Base-by-base conservation (phyloP, 2,797 vertebrate genomes). In the Lepidocolaptes lacrymiger region DNA sequence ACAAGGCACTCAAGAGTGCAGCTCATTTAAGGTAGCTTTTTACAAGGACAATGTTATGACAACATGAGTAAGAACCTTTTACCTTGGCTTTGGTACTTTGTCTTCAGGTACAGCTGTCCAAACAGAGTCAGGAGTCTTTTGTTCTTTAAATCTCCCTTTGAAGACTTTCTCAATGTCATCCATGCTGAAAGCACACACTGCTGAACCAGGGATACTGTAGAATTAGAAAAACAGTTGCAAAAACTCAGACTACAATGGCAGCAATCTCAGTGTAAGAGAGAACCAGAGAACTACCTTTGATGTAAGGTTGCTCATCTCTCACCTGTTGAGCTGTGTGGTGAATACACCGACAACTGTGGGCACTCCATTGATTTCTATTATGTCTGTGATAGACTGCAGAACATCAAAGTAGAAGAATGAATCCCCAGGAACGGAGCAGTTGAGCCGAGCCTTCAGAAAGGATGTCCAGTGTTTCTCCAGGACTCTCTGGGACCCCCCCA, bases 331-430 rank as follows among this genome's bases (percentile, higher is more conserved):
- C 98, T 99, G 99, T 1, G 99, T 99, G 94, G 99, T 99, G 95
- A 99, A 99, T 81, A 99, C 99, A 1, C 99, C 99, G 0, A 99
- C 98, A 78, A 99, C 98, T 0, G 98, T 99, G 46, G 99, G 99
- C 69, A 99, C 95, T 5, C 99, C 99, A n/a, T 98, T 98, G 97
- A 99, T 99, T 96, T 98, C 84, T 94, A 99, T 98, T 92, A 99
- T 99, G 97, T 99, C 99, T 10, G 99, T 99, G 97, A 99, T 98
- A 71, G 99, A 99, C 98, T 99, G 99, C 46, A 99, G 98, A 43
- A 99, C 99, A 73, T 99, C 99, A 16, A 99, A 99, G 97, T 99
- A 99, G 98, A 99, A 99, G 97, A 99, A 99, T 1, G 99, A 99
- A 97, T 99, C 99, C 69, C 99, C 99, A 0, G 99, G 99, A 88